phyloP scores from a whole-genome alignment of 1,140 invertebrate species.

The Heliothis virescens region DNA sequence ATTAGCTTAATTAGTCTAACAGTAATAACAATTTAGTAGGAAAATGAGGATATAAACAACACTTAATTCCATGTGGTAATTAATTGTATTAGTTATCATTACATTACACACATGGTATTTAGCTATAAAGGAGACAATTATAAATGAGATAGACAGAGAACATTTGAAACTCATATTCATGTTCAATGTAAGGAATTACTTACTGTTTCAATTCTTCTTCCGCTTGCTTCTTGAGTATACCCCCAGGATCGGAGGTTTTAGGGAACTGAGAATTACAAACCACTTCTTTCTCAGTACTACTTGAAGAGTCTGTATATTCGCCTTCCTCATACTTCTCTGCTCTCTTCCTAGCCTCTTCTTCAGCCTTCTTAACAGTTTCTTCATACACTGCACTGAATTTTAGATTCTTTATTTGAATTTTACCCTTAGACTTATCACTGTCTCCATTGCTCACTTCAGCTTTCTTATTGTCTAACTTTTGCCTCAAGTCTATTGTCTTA shows the following conservation, averaged over 20 bases:
- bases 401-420: constrained; percentile 88
- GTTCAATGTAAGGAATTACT: constrained; percentile 48
- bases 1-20: no score
- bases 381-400: constrained; percentile 89
- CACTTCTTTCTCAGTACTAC: constrained; percentile 85
- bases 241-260: constrained; percentile 78
- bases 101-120: no score
- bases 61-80: no score
- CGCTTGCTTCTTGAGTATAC: constrained; percentile 82
- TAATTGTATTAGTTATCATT: not conserved
- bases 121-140: no score
- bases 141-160: no score
- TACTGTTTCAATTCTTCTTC: constrained; percentile 83
- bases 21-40: no score
- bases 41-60: no score
- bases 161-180: no score
- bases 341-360: constrained; percentile 88
- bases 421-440: constrained; percentile 81
- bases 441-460: constrained; percentile 56
- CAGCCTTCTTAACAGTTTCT: constrained; percentile 88
- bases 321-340: constrained; percentile 88
- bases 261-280: constrained; percentile 83
- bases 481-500: constrained; percentile 59
- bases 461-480: constrained; percentile 69
- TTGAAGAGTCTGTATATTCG: constrained; percentile 87